phyloP scores from a whole-genome alignment of 2,113 vertebrate species.

The Mus pahari region DNA sequence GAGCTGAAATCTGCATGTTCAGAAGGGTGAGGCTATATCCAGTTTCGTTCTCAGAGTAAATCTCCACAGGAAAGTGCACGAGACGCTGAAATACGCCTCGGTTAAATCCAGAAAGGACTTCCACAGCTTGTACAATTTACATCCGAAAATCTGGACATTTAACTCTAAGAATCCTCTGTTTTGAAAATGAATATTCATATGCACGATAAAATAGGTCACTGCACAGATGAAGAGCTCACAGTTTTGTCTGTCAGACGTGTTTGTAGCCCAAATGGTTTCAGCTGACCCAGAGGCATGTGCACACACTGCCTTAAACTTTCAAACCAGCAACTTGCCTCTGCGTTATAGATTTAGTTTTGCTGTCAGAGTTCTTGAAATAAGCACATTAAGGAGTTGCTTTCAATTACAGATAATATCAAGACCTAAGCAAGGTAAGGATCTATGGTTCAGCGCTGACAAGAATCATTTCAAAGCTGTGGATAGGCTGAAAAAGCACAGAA shows the following conservation, averaged over 20 bases:
- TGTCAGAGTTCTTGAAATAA: neutral
- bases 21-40: neutral
- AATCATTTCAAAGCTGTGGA: neutral
- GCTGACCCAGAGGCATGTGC: neutral
- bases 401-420: neutral
- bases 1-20: accelerated
- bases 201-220: neutral
- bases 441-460: neutral
- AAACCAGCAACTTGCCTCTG: neutral
- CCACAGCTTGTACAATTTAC: neutral
- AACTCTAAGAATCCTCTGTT: neutral
- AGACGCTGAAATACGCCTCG: neutral
- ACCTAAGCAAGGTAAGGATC: neutral
- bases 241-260: neutral
- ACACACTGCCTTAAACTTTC: neutral
- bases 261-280: neutral
- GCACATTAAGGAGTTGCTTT: neutral
- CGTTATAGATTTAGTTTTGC: neutral
- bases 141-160: neutral
- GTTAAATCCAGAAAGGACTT: neutral
- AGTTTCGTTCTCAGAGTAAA: neutral
- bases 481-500: neutral
- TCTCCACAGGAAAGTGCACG: neutral
- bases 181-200: neutral
- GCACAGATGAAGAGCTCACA: neutral